Percentiles rank a stretch among this genome's conserved stretches.
These are phyloP conservation scores for Muscicapa adusta DNA, from an alignment of 2,113 vertebrate species.

Conservation along the genomic window DNA sequence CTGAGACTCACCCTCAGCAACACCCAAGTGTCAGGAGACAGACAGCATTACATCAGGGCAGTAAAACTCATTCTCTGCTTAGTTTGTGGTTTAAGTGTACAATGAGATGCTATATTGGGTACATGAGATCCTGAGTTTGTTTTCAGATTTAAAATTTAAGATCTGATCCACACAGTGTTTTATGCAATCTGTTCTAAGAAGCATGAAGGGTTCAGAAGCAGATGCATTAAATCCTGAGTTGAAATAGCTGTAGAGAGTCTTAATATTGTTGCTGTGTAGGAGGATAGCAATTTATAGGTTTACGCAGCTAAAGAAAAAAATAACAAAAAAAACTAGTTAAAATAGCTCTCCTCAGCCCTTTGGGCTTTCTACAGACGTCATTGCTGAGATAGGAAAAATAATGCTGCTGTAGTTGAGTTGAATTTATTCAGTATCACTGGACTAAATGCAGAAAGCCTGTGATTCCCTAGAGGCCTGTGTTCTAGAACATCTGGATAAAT, in stretches of 20 bases:
- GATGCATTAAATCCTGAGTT: slow-evolving; percentile 23
- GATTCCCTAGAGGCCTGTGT: neutral
- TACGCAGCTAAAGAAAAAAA: slow-evolving; percentile 37
- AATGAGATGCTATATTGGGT: neutral
- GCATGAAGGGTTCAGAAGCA: neutral
- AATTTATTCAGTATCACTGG: neutral
- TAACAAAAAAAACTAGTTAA: neutral
- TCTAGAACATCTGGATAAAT: neutral
- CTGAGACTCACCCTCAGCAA: neutral
- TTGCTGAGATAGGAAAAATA: slow-evolving; percentile 23
- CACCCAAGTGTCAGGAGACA: neutral
- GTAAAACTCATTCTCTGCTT: neutral
- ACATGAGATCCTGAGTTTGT: neutral
- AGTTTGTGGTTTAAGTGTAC: neutral
- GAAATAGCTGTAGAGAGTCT: neutral
- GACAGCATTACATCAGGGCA: neutral
- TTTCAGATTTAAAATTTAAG: neutral
- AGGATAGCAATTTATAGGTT: slow-evolving; percentile 48
- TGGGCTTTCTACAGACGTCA: slow-evolving; percentile 14
- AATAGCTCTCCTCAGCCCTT: slow-evolving; percentile 48
- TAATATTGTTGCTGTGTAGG: slow-evolving; percentile 23
- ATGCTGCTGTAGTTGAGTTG: neutral
- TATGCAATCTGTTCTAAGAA: neutral
- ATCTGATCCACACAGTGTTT: neutral
- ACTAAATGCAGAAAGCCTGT: neutral